Evolutionary conservation across 1,140 invertebrate genomes (phyloP).

Genomic region (Lutraria rhynchaena): DNA sequence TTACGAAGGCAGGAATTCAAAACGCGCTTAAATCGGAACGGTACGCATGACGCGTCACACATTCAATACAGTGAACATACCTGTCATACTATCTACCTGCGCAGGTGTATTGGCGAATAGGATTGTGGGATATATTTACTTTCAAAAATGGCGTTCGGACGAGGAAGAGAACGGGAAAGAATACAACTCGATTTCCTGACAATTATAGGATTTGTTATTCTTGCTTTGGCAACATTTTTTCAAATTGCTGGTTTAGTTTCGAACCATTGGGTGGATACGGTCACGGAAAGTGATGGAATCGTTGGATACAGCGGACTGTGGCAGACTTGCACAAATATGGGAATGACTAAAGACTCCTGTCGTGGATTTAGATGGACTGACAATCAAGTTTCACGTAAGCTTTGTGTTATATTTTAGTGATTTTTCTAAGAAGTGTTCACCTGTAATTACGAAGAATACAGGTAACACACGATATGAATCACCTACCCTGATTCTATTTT

Average conservation of each 20-base stretch:
- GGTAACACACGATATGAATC: too few species aligned
- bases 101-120: slow-evolving; percentile 12
- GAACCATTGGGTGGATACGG: slow-evolving; percentile 38
- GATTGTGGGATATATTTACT: slow-evolving; percentile 47
- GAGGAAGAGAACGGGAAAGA: slow-evolving; percentile 3
- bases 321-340: slow-evolving; percentile 33
- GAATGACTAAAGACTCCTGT: slow-evolving; percentile 8
- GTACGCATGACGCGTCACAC: neutral
- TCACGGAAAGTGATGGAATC: slow-evolving; percentile 17
- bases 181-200: slow-evolving; percentile 10
- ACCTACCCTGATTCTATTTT: too few species aligned
- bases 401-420: neutral
- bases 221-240: slow-evolving; percentile 31
- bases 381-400: slow-evolving; percentile 40
- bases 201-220: slow-evolving; percentile 2
- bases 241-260: slow-evolving; percentile 12
- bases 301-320: slow-evolving; percentile 38
- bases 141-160: slow-evolving; percentile 42
- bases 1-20: too few species aligned
- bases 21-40: too few species aligned
- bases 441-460: too few species aligned
- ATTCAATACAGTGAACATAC: slow-evolving; percentile 30
- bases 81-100: slow-evolving; percentile 51
- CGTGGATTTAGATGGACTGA: slow-evolving; percentile 32
- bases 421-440: too few species aligned